A percentile compares a stretch with the other conserved stretches of the same genome.
phyloP scores from a whole-genome alignment of 2,888 invertebrate genomes.

The Calliphora vomitoria region DNA sequence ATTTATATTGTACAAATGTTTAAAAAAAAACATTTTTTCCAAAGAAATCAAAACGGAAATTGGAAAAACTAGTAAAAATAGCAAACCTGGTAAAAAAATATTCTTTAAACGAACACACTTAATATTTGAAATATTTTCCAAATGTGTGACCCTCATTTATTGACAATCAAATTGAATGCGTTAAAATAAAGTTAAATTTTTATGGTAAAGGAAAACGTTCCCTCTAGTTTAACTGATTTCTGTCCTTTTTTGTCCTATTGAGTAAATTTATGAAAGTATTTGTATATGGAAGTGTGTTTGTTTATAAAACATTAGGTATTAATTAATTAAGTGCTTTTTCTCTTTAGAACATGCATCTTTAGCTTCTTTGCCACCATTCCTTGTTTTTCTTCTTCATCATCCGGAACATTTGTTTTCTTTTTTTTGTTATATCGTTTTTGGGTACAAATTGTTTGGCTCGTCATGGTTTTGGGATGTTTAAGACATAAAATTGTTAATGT shows the following conservation, averaged over 20 bases:
- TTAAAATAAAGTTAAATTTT: too few relatives aligned
- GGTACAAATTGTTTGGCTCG: constrained; percentile 25
- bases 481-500: constrained; percentile 24
- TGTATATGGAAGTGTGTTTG: not conserved
- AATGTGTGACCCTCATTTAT: too few relatives aligned
- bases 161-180: too few relatives aligned
- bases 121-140: too few relatives aligned
- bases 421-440: not conserved
- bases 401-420: constrained; percentile 17
- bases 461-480: constrained; percentile 43
- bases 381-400: not conserved
- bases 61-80: too few relatives aligned
- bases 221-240: not conserved
- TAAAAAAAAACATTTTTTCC: too few relatives aligned
- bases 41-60: too few relatives aligned
- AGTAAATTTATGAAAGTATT: too few relatives aligned
- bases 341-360: not conserved
- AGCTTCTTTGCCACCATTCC: not conserved
- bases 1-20: too few relatives aligned
- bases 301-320: constrained; percentile 59
- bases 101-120: too few relatives aligned
- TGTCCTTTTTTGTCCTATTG: not conserved
- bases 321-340: constrained; percentile 69
- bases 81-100: too few relatives aligned
- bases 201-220: too few relatives aligned